Base-by-base conservation (phyloP, 2,888 invertebrate species). In the Cerastis rubricosa region DNA sequence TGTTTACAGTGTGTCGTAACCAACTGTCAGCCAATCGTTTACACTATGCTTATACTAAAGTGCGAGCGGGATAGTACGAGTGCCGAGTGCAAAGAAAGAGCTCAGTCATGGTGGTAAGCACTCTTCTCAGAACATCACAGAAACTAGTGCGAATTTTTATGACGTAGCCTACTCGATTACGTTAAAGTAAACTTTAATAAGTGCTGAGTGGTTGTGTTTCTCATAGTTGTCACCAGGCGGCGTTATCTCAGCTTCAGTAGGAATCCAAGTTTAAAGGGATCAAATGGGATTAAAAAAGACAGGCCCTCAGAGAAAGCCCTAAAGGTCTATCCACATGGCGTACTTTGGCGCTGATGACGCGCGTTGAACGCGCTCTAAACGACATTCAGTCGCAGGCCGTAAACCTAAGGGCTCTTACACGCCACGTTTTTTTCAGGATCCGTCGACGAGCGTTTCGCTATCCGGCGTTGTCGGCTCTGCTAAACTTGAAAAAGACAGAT, bases 1-100 rank as follows among this genome's bases (percentile, higher is more conserved):
- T 73, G 25, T 66, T 66, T 54, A 66, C 59, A 43, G 25, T 29
- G 35, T 81, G 57, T 47, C 59, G 45, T 74, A 29, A n/a, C 29
- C 19, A n/a, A n/a, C 25, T 78, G 45, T 54, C 43, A 65, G 35
- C 40, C 11, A n/a, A 66, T 66, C 49, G 35, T 61, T 51, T 70
- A 22, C 59, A 78, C 35, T 3, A 22, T 51, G 25, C 6, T 47
- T 35, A 43, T 45, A 75, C n/a, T 51, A 25, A 71, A 11, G 59
- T n/a, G 25, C 17, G 61, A 76, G 74, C 25, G 4, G 22, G 35
- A 35, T 35, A 57, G 19, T 17, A 22, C 11, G 14, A 76, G 77
- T 51, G 0, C 9, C 35, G 45, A 75, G 64, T 45, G 59, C 40
- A 29, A 61, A 49, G 17, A 47, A 71, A 74, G 35, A 29, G 47